These are phyloP conservation scores for Clarias pachynema DNA, from an alignment of 2,797 vertebrate genomes.

Conservation along the genomic window DNA sequence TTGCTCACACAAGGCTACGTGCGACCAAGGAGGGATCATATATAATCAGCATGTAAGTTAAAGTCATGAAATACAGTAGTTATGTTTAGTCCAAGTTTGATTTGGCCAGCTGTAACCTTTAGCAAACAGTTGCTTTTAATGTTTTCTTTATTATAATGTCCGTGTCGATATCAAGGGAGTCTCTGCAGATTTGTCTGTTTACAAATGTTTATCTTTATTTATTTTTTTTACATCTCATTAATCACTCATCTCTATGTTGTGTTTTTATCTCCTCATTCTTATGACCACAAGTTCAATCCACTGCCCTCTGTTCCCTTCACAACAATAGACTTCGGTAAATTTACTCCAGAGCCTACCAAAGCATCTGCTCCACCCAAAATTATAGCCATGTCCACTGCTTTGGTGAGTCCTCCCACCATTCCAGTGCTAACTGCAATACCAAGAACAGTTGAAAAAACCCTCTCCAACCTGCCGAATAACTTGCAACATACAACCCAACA, in stretches of 20 bases:
- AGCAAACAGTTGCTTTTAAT: neutral
- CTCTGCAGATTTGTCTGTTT: neutral
- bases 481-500: conserved; percentile 26
- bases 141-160: neutral
- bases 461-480: conserved; percentile 27
- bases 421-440: neutral
- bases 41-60: conserved; percentile 85
- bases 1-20: conserved; percentile 86
- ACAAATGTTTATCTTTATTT: neutral
- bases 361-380: neutral
- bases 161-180: neutral
- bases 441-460: conserved; percentile 31
- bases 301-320: neutral
- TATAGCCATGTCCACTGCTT: neutral
- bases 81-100: neutral
- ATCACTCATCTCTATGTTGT: neutral
- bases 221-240: neutral
- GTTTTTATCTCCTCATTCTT: neutral
- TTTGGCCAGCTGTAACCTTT: neutral
- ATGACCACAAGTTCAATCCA: neutral
- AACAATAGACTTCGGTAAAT: neutral
- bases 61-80: neutral
- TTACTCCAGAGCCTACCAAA: neutral
- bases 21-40: conserved; percentile 84
- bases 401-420: neutral